These are phyloP conservation scores for Corynorhinus townsendii DNA, from an alignment of 2,113 vertebrate genomes.

Conservation along the genomic window DNA sequence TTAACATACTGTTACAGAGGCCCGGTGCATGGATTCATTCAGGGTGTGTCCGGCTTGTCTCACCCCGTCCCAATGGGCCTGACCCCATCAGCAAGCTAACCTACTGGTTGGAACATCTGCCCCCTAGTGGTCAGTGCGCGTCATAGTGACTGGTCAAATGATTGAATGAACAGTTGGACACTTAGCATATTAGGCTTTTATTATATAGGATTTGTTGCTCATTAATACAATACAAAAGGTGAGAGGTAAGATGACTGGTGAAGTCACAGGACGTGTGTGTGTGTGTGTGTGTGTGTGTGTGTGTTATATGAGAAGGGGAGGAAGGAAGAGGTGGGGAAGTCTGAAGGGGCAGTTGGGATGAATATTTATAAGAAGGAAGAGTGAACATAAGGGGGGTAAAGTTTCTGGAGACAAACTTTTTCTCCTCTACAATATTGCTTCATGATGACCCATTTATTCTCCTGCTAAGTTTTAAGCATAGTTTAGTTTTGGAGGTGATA, in stretches of 20 bases:
- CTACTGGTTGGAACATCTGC: no score
- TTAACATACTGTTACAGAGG: neutral
- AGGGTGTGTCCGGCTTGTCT: no score
- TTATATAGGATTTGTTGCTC: neutral
- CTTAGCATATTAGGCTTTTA: no score
- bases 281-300: neutral
- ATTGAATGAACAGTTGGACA: no score
- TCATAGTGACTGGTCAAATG: no score
- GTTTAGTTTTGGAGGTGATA: neutral
- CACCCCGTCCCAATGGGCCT: no score
- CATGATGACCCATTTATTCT: neutral
- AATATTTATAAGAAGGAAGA: neutral
- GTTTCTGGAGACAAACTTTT: neutral
- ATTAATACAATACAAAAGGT: neutral
- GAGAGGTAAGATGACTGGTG: neutral
- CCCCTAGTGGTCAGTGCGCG: no score
- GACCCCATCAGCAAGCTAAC: no score
- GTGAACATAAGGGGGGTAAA: neutral
- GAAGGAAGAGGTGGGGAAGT: neutral
- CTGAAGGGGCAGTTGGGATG: neutral
- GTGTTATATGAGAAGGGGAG: neutral
- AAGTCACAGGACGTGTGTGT: neutral
- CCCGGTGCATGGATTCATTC: no score
- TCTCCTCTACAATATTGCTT: neutral
- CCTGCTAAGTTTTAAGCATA: neutral